These are phyloP conservation scores for Coreius guichenoti DNA, from an alignment of 2,797 vertebrate species.

Conservation along the genomic window DNA sequence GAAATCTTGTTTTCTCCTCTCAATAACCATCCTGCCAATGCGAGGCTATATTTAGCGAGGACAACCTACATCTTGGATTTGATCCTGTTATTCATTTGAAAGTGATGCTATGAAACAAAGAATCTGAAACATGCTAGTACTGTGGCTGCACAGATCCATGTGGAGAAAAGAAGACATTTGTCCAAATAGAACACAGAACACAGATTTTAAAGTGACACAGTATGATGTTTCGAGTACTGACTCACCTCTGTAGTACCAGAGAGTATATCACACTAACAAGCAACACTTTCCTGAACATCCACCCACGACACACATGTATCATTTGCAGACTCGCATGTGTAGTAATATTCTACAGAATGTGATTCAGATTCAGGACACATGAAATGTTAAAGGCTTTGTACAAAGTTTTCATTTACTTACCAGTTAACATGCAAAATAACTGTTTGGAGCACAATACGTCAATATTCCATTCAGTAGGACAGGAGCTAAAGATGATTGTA, in stretches of 20 bases:
- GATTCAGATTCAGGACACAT: slow-evolving; percentile 5
- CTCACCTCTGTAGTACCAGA: slow-evolving; percentile 22
- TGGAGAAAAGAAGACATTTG: slow-evolving; percentile 35
- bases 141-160: slow-evolving; percentile 27
- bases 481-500: neutral
- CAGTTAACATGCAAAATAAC: slow-evolving; percentile 10
- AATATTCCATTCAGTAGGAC: neutral
- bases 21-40: slow-evolving; percentile 54
- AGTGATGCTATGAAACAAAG: slow-evolving; percentile 51
- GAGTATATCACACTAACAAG: slow-evolving; percentile 36
- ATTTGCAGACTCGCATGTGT: neutral
- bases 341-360: neutral
- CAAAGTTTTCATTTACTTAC: neutral
- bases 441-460: neutral
- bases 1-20: slow-evolving; percentile 57
- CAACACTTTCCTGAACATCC: slow-evolving; percentile 23
- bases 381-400: neutral
- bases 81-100: slow-evolving; percentile 63
- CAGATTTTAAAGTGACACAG: neutral
- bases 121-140: slow-evolving; percentile 32
- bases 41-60: slow-evolving; percentile 58
- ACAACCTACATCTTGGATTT: slow-evolving; percentile 65
- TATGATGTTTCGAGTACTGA: slow-evolving; percentile 21
- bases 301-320: slow-evolving; percentile 15
- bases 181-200: neutral